Conservation (phyloP, 2,888 invertebrate species). For the Epistrophe grossulariae region DNA sequence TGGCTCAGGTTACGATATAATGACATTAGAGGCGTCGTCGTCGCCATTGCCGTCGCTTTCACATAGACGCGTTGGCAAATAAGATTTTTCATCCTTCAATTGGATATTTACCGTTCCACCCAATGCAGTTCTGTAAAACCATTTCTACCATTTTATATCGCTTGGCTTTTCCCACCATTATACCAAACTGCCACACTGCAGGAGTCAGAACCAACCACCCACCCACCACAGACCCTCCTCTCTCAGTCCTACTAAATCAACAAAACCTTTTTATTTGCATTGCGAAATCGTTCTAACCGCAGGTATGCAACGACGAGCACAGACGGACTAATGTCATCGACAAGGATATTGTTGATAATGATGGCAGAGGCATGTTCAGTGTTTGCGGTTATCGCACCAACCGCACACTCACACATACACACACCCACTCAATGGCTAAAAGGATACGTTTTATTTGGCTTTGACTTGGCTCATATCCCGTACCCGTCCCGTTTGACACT, state of each 20-base stretch:
- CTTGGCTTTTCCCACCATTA: background rate
- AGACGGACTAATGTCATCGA: conserved; percentile 76
- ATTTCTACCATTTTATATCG: conserved; percentile 26
- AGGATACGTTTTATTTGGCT: conserved; percentile 37
- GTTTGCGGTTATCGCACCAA: conserved; percentile 75
- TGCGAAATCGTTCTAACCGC: conserved; percentile 75
- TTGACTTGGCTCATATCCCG: conserved; percentile 23
- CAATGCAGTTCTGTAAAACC: conserved; percentile 26
- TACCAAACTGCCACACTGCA: background rate
- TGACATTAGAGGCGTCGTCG: conserved; percentile 70
- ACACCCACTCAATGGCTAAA: conserved; percentile 58
- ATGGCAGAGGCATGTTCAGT: conserved; percentile 70
- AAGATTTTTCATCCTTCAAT: conserved; percentile 71
- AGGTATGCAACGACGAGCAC: conserved; percentile 75
- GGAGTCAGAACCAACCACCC: background rate
- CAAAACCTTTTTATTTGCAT: conserved; percentile 74
- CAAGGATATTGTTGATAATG: conserved; percentile 75
- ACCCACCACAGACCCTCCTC: background rate
- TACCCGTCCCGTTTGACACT: conserved; percentile 29
- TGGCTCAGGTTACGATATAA: conserved; percentile 71
- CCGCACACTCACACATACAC: conserved; percentile 49
- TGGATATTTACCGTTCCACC: conserved; percentile 54
- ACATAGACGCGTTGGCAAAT: conserved; percentile 61
- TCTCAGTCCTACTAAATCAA: conserved; percentile 60
- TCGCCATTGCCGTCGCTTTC: conserved; percentile 30